Percentiles rank a stretch among this genome's conserved stretches.
Evolutionary conservation across 2,797 vertebrate genomes (phyloP).

Genomic region (Monodelphis domestica): DNA sequence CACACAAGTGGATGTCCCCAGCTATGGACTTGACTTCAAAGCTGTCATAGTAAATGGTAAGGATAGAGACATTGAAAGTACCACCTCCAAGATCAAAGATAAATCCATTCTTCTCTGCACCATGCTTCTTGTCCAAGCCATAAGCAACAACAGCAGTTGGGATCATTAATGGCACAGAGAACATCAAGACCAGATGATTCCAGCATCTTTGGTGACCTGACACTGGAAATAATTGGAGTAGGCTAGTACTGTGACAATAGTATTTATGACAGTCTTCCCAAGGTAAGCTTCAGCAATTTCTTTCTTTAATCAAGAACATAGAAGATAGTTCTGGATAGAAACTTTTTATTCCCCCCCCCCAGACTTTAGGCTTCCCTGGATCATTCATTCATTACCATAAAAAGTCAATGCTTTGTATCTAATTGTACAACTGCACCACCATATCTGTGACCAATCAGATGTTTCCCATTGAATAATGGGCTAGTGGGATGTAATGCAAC

Average conservation of each 20-base stretch:
- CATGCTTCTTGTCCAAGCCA: not conserved
- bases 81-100: not conserved
- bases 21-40: not conserved
- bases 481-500: not conserved
- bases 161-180: not conserved
- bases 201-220: not conserved
- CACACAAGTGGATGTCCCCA: not conserved
- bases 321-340: not conserved
- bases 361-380: not conserved
- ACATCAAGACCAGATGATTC: not conserved
- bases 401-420: not conserved
- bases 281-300: not conserved
- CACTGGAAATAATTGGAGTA: not conserved
- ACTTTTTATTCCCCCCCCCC: not conserved
- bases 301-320: not conserved
- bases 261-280: not conserved
- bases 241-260: not conserved
- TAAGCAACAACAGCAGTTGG: not conserved
- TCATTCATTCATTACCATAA: not conserved
- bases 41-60: not conserved
- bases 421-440: not conserved
- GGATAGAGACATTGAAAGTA: not conserved
- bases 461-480: not conserved
- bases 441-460: not conserved
- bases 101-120: not conserved